phyloP scores from a whole-genome alignment of 2,888 invertebrate species.

The Thumatha senex region DNA sequence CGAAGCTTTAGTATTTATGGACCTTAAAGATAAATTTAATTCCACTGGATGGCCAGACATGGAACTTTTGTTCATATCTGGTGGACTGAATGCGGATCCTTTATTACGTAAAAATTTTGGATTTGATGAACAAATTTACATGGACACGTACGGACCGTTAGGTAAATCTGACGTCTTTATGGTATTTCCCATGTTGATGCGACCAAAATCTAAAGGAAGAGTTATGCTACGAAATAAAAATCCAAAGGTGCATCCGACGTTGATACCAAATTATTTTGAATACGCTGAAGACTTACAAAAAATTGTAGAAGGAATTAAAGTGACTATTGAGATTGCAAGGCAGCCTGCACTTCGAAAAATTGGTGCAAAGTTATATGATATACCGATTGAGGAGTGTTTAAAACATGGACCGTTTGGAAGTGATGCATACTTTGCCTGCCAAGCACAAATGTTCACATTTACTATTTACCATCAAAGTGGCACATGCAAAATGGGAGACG shows the following conservation, averaged over 20 bases:
- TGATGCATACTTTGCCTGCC: constrained; percentile 88
- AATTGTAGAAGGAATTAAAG: constrained; percentile 85
- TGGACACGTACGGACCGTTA: constrained; percentile 65
- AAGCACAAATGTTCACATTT: constrained; percentile 86
- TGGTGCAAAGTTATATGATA: constrained; percentile 83
- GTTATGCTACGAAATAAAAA: constrained; percentile 87
- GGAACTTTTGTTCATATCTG: constrained; percentile 84
- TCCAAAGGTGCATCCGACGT: constrained; percentile 87
- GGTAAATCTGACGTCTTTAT: constrained; percentile 71
- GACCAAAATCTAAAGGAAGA: constrained; percentile 88
- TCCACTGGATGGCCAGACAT: constrained; percentile 85
- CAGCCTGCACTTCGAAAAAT: constrained; percentile 83
- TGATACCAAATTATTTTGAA: constrained; percentile 92
- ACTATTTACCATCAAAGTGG: constrained; percentile 88
- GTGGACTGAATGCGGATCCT: constrained; percentile 78
- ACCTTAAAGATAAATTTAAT: constrained; percentile 82
- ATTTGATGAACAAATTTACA: constrained; percentile 72
- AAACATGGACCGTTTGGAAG: constrained; percentile 80
- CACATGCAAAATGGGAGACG: constrained; percentile 87
- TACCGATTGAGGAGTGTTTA: constrained; percentile 85
- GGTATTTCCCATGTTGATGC: constrained; percentile 88
- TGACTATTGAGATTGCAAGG: constrained; percentile 81
- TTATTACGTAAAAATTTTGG: constrained; percentile 78
- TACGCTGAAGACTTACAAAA: constrained; percentile 84
- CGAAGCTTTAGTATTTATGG: constrained; percentile 86